Base-by-base conservation (phyloP, 2,888 invertebrate species). In the Brachycybe producta region DNA sequence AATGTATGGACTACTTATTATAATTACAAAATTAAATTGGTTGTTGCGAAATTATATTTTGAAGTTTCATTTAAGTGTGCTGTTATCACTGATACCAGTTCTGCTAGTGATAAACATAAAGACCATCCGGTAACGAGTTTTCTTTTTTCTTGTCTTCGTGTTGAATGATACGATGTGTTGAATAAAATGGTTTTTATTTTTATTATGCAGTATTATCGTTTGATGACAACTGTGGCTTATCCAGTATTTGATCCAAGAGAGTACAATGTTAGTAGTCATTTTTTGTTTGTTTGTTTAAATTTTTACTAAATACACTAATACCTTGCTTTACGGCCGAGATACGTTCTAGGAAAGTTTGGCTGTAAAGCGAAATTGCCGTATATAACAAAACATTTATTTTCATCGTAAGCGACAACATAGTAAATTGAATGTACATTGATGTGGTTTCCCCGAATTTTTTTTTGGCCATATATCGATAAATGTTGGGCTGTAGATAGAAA, bases 231-330 rank as follows among this genome's bases (percentile, higher is more conserved):
- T 47, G 88, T 94, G 55, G 84, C 91, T 47, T 84, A 87, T 57
- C 94, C 95, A 32, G 91, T 95, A 60, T 87, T 92, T 71, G 90
- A 94, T 75, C 80, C 84, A 65, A 79, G 86, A 67, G 88, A 90
- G 69, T 82, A 84, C 70, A 81, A 88, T 52, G 70, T 70, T 61
- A 66, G 64, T 53, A n/a, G n/a, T n/a, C n/a, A n/a, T n/a, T n/a
- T n/a, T n/a, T n/a, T n/a, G n/a, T n/a, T n/a, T 34, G 27, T 7
- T 28, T n/a, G 53, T 39, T 48, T 15, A 19, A 21, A 32, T 15
- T 30, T 8, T n/a, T 13, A 46, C 11, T 8, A 40, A 4, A 5
- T 40, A 23, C 5, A n/a, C n/a, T n/a, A n/a, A n/a, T n/a, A n/a
- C n/a, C n/a, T n/a, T n/a, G n/a, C n/a, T n/a, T n/a, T n/a, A n/a